Base-by-base conservation (phyloP, 2,888 invertebrate genomes). In the Drepana falcataria region DNA sequence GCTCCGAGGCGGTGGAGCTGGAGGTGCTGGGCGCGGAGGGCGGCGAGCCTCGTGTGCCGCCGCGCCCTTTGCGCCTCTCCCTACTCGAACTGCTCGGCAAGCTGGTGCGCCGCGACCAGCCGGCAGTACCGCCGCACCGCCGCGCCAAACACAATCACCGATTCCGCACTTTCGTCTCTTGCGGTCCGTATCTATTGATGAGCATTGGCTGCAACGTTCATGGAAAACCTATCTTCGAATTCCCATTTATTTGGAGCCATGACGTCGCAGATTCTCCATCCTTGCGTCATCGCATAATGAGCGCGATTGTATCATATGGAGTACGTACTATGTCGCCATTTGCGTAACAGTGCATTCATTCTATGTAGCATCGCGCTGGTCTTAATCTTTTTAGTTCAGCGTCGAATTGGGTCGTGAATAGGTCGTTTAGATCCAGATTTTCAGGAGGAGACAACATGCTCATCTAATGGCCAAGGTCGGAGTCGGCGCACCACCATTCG, bases 1-100 rank as follows among this genome's bases (percentile, higher is more conserved):
- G 94, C 71, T 94, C 95, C 37, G 95, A 95, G 79, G 95, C 94
- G 91, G 89, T 94, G 92, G 92, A 95, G 95, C 91, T 94, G 94
- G 92, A 95, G 95, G 81, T 89, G 84, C 95, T 96, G 94, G 95
- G 95, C 65, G 95, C 94, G 56, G 95, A 95, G 92, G 95, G 94
- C 93, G 94, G 81, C 91, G 94, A 79, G 94, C 60, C 94, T 92
- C 95, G 95, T 93, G 66, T 93, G 93, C 63, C 94, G 93, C 81
- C 94, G 94, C 82, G 94, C 93, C 79, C 95, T 91, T 92, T 94
- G 71, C 92, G 94, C 69, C 93, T 94, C 78, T 94, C 94, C 63
- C 91, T 95, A 74, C 91, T 94, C 69, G 92, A 93, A 61, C 92
- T 93, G 71, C 89, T 94, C 66, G 93, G 93, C 69, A 93, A 93